Base-by-base conservation (phyloP, 2,113 vertebrate genomes). In the Aptenodytes forsteri region DNA sequence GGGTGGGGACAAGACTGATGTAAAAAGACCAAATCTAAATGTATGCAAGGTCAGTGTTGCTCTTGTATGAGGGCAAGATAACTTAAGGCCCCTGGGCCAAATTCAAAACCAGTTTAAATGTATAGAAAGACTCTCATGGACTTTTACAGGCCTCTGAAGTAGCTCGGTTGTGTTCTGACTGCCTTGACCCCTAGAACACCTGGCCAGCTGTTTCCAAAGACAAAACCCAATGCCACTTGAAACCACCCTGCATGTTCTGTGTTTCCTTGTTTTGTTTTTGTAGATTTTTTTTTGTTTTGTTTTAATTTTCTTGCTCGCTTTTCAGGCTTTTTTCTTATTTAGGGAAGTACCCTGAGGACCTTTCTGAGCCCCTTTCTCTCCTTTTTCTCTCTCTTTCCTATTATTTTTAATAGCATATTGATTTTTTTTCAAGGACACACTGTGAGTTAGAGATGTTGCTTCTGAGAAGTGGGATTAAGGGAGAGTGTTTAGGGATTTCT, bases 261-360 rank as follows among this genome's bases (percentile, higher is more conserved):
- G 7, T 75, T 85, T 84, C 14, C 34, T 64, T 87, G 34, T 44
- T 91, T 79, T 59, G 47, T 50, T 78, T 64, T 88, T 73, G 47
- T 50, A 27, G 44, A 11, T 16, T 64, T 62, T 76, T 79, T 75
- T 7, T 72, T 49, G 5, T 66, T 83, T 82, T 55, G 8, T 85
- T 93, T 86, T 72, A 64, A 91, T 86, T 70, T 89, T 75, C 64
- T 88, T 90, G 30, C 44, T 98, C 23, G 0, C 32, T 97, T 97
- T 97, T 58, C 95, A 97, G 96, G 84, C 50, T 95, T 90, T 89
- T 96, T 80, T 76, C 84, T 89, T 67, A 81, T 94, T 94, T 94
- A 96, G 78, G 81, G 64, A 82, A 95, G 67, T 77, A 56, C 29
- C 40, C 80, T 13, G 86, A 96, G 88, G 96, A 96, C 71, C 56